Conservation (phyloP, 1,140 invertebrate species). For the Bombus turneri region DNA sequence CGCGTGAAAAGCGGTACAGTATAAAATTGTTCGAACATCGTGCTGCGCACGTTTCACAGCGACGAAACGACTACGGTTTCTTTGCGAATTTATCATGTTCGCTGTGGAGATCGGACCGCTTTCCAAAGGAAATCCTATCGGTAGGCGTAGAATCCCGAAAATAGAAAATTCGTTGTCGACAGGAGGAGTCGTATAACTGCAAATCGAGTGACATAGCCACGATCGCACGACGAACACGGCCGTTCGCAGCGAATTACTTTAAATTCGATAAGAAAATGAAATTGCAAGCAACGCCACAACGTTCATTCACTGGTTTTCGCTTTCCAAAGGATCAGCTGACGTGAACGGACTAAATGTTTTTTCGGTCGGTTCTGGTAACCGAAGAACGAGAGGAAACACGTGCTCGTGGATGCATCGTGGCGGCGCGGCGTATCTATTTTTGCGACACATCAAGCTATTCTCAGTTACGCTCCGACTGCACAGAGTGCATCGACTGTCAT, state of each 20-base stretch:
- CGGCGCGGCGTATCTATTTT: constrained; percentile 36
- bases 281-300: not conserved
- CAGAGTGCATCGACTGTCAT: constrained; percentile 63
- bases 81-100: too few relatives aligned
- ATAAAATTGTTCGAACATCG: not conserved
- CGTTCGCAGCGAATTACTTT: too few relatives aligned
- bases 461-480: constrained; percentile 43
- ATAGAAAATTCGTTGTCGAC: too few relatives aligned
- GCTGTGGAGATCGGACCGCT: too few relatives aligned
- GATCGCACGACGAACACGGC: too few relatives aligned
- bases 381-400: constrained; percentile 15
- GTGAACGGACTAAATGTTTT: not conserved
- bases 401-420: constrained; percentile 18
- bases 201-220: too few relatives aligned
- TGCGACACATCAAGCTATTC: constrained; percentile 50
- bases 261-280: too few relatives aligned
- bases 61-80: not conserved
- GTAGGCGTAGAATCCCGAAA: too few relatives aligned
- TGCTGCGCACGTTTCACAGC: too few relatives aligned
- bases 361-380: not conserved
- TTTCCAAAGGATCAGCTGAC: not conserved
- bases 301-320: not conserved
- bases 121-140: too few relatives aligned
- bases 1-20: not conserved
- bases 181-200: too few relatives aligned